Evolutionary conservation across 2,888 invertebrate species (phyloP).

Genomic region (Phaonia tiefii): DNA sequence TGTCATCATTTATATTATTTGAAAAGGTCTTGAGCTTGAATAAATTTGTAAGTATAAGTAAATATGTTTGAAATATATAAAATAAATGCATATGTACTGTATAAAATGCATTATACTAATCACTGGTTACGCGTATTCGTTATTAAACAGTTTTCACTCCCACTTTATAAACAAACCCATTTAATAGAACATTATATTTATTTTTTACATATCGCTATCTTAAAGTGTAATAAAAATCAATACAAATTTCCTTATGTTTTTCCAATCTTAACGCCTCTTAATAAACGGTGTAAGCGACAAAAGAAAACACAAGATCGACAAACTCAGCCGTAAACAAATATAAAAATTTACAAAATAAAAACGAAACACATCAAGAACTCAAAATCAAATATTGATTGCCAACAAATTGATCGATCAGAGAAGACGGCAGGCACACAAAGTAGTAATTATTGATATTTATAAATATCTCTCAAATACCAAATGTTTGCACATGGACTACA

Average conservation of each 20-base stretch:
- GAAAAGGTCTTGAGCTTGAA: too few species aligned
- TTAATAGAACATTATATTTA: too few species aligned
- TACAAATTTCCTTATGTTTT: too few species aligned
- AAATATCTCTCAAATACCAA: constrained; percentile 21
- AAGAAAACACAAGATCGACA: not conserved
- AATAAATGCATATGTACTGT: too few species aligned
- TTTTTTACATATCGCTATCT: too few species aligned
- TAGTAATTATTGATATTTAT: constrained; percentile 22
- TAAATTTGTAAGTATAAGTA: too few species aligned
- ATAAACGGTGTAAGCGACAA: constrained; percentile 47
- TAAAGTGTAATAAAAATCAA: constrained; percentile 7
- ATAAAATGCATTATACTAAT: too few species aligned
- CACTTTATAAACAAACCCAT: too few species aligned
- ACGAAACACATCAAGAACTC: not conserved
- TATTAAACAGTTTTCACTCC: too few species aligned
- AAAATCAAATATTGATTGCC: constrained; percentile 15
- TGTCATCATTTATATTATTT: too few species aligned
- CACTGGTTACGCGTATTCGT: too few species aligned
- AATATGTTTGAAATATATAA: too few species aligned
- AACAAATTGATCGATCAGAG: constrained; percentile 37
- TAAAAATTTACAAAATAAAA: constrained; percentile 31
- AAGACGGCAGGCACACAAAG: not conserved
- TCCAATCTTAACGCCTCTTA: constrained; percentile 23
- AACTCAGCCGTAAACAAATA: constrained; percentile 26
- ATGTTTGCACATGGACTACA: constrained; percentile 60